Conservation (phyloP, 2,797 vertebrate species). For the Pristis pectinata region DNA sequence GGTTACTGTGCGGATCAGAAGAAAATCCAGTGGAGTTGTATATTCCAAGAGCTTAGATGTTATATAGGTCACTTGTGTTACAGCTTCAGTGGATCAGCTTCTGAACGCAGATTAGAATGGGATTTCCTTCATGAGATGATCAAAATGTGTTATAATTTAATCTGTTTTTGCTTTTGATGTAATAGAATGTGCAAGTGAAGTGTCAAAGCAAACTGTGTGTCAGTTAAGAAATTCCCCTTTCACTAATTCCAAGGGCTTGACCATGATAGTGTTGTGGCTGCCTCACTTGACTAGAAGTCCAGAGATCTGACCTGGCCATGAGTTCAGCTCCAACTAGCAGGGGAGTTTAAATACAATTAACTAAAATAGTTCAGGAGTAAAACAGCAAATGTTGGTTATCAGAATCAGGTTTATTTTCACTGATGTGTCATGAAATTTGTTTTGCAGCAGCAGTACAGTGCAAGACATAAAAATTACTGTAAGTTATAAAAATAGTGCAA, state of each 20-base stretch:
- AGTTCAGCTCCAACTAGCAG: too few species aligned
- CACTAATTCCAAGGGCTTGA: neutral
- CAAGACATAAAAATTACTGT: too few species aligned
- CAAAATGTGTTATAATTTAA: neutral
- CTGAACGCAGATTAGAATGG: neutral
- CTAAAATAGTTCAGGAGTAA: too few species aligned
- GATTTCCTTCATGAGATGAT: slow-evolving; percentile 8
- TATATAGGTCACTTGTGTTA: neutral
- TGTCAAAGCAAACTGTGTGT: neutral
- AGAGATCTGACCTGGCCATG: neutral
- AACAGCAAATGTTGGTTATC: too few species aligned
- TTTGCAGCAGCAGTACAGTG: too few species aligned
- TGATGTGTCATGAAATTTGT: too few species aligned
- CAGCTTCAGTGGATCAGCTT: neutral
- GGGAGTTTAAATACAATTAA: too few species aligned
- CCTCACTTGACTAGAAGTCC: too few species aligned
- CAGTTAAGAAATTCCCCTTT: neutral
- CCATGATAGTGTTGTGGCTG: too few species aligned
- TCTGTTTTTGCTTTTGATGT: neutral
- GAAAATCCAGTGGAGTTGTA: neutral
- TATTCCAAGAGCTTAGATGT: neutral
- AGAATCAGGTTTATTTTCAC: too few species aligned
- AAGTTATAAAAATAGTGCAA: too few species aligned
- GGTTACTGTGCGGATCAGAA: neutral
- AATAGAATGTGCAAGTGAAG: neutral